Evolutionary conservation across 2,888 invertebrate species (phyloP).

Genomic region (Acronicta aceris): DNA sequence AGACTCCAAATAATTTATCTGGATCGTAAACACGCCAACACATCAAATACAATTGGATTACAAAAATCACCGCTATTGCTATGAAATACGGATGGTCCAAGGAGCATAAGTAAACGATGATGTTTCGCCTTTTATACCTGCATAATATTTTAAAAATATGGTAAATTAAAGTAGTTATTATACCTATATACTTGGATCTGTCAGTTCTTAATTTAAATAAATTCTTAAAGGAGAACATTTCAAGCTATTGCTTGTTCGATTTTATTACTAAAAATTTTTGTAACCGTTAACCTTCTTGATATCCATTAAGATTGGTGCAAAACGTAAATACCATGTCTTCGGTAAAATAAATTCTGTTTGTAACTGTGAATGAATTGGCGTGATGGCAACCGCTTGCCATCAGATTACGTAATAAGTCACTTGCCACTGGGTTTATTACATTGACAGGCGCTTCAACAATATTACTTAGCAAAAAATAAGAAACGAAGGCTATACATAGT

Average conservation of each 20-base stretch:
- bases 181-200: no score
- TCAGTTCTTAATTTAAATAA: constrained; percentile 21
- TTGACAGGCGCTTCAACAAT: constrained; percentile 34
- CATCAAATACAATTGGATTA: no score
- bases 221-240: constrained; percentile 22
- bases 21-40: no score
- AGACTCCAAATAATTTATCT: no score
- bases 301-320: constrained; percentile 54
- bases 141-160: no score
- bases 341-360: constrained; percentile 45
- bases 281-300: constrained; percentile 47
- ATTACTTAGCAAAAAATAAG: constrained; percentile 8
- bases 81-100: no score
- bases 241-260: constrained; percentile 24
- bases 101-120: no score
- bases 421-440: constrained; percentile 26
- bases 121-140: no score
- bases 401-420: constrained; percentile 53
- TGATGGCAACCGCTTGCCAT: constrained; percentile 51
- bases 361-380: constrained; percentile 55
- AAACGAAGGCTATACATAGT: background rate
- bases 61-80: no score
- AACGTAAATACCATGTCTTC: constrained; percentile 60
- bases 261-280: constrained; percentile 28
- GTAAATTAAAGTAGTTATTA: no score